A percentile compares a stretch with the other conserved stretches of the same genome.
Evolutionary conservation across 1,140 invertebrate genomes (phyloP).

Genomic region (Dryas iulia): DNA sequence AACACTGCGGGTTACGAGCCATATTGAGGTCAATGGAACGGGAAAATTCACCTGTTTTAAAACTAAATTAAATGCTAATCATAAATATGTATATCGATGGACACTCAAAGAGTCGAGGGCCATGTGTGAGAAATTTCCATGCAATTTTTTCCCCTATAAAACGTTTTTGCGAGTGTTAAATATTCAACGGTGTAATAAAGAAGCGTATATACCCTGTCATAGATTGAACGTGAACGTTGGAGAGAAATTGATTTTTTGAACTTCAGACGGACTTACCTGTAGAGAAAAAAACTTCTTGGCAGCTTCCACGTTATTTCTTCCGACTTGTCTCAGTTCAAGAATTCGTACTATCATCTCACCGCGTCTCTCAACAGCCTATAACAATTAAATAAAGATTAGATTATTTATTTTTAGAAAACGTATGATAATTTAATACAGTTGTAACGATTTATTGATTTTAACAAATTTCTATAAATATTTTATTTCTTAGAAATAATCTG

Average conservation of each 20-base stretch:
- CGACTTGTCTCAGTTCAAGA: conserved; percentile 91
- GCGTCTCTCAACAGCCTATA: conserved; percentile 90
- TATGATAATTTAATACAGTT: no score
- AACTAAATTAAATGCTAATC: conserved; percentile 39
- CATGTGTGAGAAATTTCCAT: not conserved
- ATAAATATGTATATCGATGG: conserved; percentile 34
- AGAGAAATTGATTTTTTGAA: not conserved
- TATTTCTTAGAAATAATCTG: no score
- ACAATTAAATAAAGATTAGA: conserved; percentile 19
- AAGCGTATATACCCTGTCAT: not conserved
- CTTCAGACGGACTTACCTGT: conserved; percentile 79
- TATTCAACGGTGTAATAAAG: not conserved
- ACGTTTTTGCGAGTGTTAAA: not conserved
- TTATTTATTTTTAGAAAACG: not conserved
- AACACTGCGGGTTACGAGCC: conserved; percentile 53
- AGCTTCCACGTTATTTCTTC: conserved; percentile 89
- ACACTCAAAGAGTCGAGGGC: not conserved
- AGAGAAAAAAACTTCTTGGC: conserved; percentile 89
- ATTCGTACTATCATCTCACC: conserved; percentile 97
- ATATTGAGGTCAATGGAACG: conserved; percentile 66
- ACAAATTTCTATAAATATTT: no score
- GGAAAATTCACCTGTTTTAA: conserved; percentile 55
- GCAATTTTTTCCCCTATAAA: not conserved
- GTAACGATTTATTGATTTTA: no score
- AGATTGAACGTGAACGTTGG: not conserved